phyloP scores from a whole-genome alignment of 2,113 vertebrate genomes.

The Corythoichthys intestinalis region DNA sequence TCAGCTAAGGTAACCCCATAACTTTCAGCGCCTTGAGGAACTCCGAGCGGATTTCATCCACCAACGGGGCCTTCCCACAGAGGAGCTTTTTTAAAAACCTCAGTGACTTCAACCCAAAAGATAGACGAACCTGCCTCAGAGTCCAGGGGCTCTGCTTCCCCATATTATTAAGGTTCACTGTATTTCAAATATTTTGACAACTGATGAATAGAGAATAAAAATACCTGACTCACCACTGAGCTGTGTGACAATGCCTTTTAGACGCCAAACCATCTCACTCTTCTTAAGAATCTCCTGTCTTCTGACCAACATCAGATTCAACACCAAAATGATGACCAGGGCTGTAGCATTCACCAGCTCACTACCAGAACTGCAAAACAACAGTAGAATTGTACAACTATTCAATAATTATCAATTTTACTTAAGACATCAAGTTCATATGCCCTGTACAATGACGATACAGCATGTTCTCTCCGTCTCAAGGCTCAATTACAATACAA shows the following conservation, averaged over 20 bases:
- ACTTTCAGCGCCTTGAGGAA: too few relatives aligned
- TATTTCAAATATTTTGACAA: not conserved
- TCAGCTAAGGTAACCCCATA: too few relatives aligned
- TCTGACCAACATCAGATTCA: slow-evolving; percentile 85
- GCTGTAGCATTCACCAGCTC: slow-evolving; percentile 86
- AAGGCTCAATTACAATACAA: too few relatives aligned
- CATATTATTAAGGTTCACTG: too few relatives aligned
- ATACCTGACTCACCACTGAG: slow-evolving; percentile 78
- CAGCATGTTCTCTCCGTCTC: too few relatives aligned
- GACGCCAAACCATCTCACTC: slow-evolving; percentile 84
- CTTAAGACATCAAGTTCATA: not conserved
- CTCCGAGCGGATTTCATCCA: too few relatives aligned
- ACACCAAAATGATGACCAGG: slow-evolving; percentile 83
- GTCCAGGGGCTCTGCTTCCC: too few relatives aligned
- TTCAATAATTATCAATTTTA: not conserved
- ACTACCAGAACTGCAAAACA: slow-evolving; percentile 77
- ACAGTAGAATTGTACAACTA: slow-evolving; percentile 6
- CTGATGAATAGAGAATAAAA: not conserved
- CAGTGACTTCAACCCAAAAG: too few relatives aligned
- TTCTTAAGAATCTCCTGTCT: slow-evolving; percentile 85
- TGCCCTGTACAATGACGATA: too few relatives aligned
- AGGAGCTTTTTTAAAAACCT: too few relatives aligned
- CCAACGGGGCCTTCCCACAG: too few relatives aligned
- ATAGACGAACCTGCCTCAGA: not conserved
- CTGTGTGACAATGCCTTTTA: slow-evolving; percentile 81